These are phyloP conservation scores for Elysia crispata DNA, from an alignment of 2,888 invertebrate genomes.

Conservation along the genomic window DNA sequence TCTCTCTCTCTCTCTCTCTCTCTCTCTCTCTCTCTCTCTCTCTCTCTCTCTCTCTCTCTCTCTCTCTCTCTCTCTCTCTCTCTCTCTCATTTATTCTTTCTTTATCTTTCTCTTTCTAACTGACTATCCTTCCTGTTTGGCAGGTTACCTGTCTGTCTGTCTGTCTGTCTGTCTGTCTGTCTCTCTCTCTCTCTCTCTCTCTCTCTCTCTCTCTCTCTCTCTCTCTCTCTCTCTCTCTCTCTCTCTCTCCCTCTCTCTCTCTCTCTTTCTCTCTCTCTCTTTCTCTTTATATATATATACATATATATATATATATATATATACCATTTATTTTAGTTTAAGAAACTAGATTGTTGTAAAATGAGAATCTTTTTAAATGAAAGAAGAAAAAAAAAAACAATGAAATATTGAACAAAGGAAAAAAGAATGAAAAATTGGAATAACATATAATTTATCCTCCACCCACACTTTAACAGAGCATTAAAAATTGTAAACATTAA, in stretches of 20 bases:
- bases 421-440: too few relatives aligned
- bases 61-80: not conserved
- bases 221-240: slow-evolving; percentile 32
- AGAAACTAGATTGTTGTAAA: too few relatives aligned
- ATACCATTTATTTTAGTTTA: too few relatives aligned
- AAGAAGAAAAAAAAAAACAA: too few relatives aligned
- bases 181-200: slow-evolving; percentile 33
- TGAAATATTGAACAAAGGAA: too few relatives aligned
- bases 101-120: not conserved
- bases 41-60: slow-evolving; percentile 26
- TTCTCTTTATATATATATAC: too few relatives aligned
- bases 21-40: slow-evolving; percentile 31
- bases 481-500: too few relatives aligned
- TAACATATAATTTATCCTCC: too few relatives aligned
- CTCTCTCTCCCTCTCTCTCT: slow-evolving; percentile 20
- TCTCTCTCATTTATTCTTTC: not conserved
- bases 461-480: too few relatives aligned
- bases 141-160: not conserved
- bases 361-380: too few relatives aligned
- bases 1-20: slow-evolving; percentile 23
- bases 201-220: slow-evolving; percentile 32
- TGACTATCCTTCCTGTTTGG: slow-evolving; percentile 3
- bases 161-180: slow-evolving; percentile 10
- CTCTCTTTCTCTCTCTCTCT: slow-evolving; percentile 10
- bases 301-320: too few relatives aligned